These are phyloP conservation scores for Bubo bubo DNA, from an alignment of 2,113 vertebrate species.

Conservation along the genomic window DNA sequence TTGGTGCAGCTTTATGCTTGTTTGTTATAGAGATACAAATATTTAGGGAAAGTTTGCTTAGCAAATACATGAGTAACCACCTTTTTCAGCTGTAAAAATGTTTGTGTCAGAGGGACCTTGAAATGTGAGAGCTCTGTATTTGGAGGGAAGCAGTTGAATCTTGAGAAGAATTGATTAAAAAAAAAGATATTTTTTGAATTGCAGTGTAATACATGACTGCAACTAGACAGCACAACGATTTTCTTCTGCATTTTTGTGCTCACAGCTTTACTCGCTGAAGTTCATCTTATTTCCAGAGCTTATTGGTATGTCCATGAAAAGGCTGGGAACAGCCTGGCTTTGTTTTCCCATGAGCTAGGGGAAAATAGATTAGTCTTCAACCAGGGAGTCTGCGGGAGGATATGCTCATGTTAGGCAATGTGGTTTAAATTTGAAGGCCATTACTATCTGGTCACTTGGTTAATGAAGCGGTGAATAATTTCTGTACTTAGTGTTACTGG, in stretches of 20 bases:
- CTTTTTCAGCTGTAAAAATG: not conserved
- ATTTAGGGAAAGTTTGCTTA: not conserved
- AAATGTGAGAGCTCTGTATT: not conserved
- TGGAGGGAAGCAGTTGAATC: not conserved
- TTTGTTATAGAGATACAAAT: not conserved
- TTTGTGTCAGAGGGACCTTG: not conserved
- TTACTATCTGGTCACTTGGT: constrained; percentile 48
- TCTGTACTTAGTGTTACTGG: not conserved
- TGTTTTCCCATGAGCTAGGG: constrained; percentile 47
- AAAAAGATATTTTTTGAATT: not conserved
- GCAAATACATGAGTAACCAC: not conserved
- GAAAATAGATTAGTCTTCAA: constrained; percentile 23
- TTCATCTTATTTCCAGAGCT: not conserved
- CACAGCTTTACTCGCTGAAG: not conserved
- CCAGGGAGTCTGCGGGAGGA: constrained; percentile 4
- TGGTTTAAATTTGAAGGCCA: constrained; percentile 7
- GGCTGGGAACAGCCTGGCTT: constrained; percentile 43
- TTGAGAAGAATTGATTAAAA: not conserved
- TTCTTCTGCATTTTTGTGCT: not conserved
- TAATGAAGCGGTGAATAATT: constrained; percentile 32
- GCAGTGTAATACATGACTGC: not conserved
- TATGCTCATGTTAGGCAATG: not conserved
- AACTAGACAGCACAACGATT: not conserved
- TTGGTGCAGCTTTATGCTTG: not conserved
- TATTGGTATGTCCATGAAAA: not conserved